Evolutionary conservation across 2,888 invertebrate species (phyloP).

Genomic region (Phorcus lineatus): DNA sequence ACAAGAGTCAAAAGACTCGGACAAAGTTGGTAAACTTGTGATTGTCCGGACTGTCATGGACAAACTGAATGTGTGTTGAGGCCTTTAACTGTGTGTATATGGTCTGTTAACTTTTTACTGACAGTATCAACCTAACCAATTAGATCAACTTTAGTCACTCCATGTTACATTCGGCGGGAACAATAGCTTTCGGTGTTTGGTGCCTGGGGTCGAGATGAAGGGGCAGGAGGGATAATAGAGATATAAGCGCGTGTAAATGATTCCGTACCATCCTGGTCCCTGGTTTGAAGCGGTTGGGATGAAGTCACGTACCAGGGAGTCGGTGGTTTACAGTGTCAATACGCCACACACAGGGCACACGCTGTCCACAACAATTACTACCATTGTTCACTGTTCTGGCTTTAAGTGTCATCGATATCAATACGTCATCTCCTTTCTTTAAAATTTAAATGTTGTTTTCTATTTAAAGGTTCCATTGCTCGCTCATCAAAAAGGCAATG

Average conservation of each 20-base stretch:
- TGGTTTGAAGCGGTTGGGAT: not conserved
- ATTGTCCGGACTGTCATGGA: not conserved
- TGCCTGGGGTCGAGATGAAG: not conserved
- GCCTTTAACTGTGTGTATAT: constrained; percentile 24
- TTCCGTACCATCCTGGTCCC: not conserved
- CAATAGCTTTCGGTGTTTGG: constrained; percentile 27
- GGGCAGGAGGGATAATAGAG: constrained; percentile 13
- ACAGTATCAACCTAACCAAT: constrained; percentile 15
- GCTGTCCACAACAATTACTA: constrained; percentile 11
- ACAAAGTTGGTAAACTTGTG: not conserved
- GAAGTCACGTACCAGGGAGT: not conserved
- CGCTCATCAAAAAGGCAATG: no score
- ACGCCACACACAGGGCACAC: constrained; percentile 1
- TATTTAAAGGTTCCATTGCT: no score
- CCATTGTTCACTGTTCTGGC: not conserved
- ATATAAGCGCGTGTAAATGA: constrained; percentile 28
- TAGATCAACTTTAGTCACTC: constrained; percentile 20
- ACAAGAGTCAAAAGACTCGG: not conserved
- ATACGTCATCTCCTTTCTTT: no score
- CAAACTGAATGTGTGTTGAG: constrained; percentile 21
- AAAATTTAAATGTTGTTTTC: no score
- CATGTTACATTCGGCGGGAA: constrained; percentile 16
- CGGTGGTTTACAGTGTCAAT: constrained; percentile 1
- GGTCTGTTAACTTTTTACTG: constrained; percentile 8
- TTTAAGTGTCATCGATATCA: no score